Percentiles rank a stretch among this genome's conserved stretches.
Evolutionary conservation across 2,888 invertebrate species (phyloP).

Genomic region (Megastigmus dorsalis): DNA sequence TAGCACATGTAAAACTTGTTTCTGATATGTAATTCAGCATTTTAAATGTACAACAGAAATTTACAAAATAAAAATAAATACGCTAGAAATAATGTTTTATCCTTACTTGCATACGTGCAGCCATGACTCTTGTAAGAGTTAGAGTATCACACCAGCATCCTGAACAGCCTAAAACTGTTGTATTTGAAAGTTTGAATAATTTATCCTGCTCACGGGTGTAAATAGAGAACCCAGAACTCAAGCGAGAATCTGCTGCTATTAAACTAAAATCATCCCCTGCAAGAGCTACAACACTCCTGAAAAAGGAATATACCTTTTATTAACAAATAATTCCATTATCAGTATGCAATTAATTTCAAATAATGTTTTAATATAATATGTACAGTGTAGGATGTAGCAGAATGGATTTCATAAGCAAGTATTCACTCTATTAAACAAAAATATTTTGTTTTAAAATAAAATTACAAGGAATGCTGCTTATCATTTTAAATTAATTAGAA

Average conservation of each 20-base stretch:
- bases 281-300: conserved; percentile 94
- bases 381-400: too few relatives aligned
- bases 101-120: conserved; percentile 87
- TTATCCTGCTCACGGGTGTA: conserved; percentile 93
- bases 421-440: too few relatives aligned
- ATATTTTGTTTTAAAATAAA: too few relatives aligned
- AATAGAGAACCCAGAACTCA: conserved; percentile 93
- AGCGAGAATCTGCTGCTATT: conserved; percentile 95
- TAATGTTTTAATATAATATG: too few relatives aligned
- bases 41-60: not conserved
- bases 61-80: conserved; percentile 3
- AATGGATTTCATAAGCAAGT: too few relatives aligned
- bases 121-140: conserved; percentile 88
- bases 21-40: not conserved
- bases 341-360: too few relatives aligned
- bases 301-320: too few relatives aligned
- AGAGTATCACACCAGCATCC: conserved; percentile 99
- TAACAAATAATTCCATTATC: too few relatives aligned
- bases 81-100: too few relatives aligned
- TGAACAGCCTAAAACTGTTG: conserved; percentile 93
- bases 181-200: conserved; percentile 86
- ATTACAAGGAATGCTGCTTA: too few relatives aligned
- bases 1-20: not conserved
- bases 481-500: too few relatives aligned
- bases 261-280: conserved; percentile 96